phyloP scores from a whole-genome alignment of 2,113 vertebrate genomes.

The Meriones unguiculatus region DNA sequence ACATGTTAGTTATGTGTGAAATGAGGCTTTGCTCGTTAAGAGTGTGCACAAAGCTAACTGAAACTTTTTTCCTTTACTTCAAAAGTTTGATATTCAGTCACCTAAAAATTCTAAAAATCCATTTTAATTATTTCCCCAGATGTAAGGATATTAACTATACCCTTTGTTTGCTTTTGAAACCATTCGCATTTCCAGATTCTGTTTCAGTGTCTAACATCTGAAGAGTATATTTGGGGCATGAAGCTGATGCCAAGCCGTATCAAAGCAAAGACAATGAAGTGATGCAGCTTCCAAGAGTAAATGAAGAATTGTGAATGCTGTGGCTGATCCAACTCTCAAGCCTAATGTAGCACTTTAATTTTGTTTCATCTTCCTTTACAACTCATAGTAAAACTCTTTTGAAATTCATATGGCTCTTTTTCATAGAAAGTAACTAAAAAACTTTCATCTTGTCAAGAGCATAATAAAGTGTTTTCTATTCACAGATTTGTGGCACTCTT shows the following conservation, averaged over 20 bases:
- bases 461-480: conserved; percentile 59
- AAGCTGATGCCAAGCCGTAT: neutral
- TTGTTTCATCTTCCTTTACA: neutral
- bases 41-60: neutral
- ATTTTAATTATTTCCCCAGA: neutral
- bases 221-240: neutral
- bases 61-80: neutral
- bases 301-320: neutral
- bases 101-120: neutral
- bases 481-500: conserved; percentile 27
- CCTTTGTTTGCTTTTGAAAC: neutral
- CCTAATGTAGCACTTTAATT: conserved; percentile 9
- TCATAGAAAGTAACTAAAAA: neutral
- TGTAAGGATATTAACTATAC: neutral
- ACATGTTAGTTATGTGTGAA: neutral
- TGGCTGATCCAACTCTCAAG: neutral
- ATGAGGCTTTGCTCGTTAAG: neutral
- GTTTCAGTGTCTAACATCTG: conserved; percentile 31
- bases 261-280: conserved; percentile 31
- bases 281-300: neutral
- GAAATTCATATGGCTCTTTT: conserved; percentile 29
- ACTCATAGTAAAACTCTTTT: neutral
- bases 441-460: neutral
- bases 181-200: neutral
- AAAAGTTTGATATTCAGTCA: neutral